phyloP scores from a whole-genome alignment of 2,888 invertebrate genomes.

The Sicus ferrugineus region DNA sequence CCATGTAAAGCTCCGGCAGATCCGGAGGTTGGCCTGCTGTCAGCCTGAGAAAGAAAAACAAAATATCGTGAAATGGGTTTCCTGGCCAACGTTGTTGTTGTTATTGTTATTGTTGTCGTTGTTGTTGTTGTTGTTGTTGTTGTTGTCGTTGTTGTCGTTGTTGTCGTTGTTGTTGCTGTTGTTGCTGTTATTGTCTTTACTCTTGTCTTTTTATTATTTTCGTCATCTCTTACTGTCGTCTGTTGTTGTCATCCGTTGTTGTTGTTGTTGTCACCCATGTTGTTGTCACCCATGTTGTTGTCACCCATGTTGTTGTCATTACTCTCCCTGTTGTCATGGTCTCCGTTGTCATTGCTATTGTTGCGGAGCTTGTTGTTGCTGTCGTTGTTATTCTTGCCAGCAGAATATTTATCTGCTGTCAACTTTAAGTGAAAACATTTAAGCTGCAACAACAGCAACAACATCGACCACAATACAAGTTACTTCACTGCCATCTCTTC shows the following conservation, averaged over 20 bases:
- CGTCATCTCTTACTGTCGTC: conserved; percentile 1
- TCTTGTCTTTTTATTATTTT: too few relatives aligned
- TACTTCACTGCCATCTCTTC: not conserved
- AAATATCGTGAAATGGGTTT: too few relatives aligned
- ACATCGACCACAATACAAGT: not conserved
- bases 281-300: not conserved
- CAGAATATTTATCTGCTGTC: conserved; percentile 27
- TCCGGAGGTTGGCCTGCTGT: not conserved
- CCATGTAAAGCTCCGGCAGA: not conserved
- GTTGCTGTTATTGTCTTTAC: too few relatives aligned
- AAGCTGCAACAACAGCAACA: conserved; percentile 11
- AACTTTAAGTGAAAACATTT: conserved; percentile 33
- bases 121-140: conserved; percentile 10
- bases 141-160: not conserved
- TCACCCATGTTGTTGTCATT: not conserved
- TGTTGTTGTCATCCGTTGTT: conserved; percentile 7
- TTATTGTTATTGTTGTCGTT: conserved; percentile 15
- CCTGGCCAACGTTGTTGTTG: not conserved
- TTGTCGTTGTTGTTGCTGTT: not conserved
- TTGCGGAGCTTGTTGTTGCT: not conserved
- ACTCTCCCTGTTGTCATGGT: not conserved
- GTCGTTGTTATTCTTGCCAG: not conserved
- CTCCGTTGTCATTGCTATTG: not conserved
- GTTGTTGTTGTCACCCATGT: not conserved
- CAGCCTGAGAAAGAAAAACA: not conserved